Evolutionary conservation across 2,888 invertebrate species (phyloP).

Genomic region (Agrotis segetum): DNA sequence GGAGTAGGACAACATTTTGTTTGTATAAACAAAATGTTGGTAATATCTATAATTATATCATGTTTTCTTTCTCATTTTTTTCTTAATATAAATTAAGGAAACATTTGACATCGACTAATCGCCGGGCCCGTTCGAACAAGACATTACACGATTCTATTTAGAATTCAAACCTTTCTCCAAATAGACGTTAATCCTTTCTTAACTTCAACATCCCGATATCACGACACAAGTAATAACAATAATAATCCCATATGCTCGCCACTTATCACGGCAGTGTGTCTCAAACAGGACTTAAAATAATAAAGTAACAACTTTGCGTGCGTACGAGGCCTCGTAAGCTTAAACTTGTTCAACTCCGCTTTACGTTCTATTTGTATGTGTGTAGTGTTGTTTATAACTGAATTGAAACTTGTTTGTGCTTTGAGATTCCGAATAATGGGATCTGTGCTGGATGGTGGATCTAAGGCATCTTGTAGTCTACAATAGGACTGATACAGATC

Average conservation of each 20-base stretch:
- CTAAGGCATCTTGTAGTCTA: not conserved
- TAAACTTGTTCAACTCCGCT: slow-evolving; percentile 61
- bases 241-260: slow-evolving; percentile 37
- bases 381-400: slow-evolving; percentile 59
- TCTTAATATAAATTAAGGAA: not conserved
- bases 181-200: slow-evolving; percentile 42
- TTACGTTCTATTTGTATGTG: slow-evolving; percentile 45
- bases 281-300: slow-evolving; percentile 60
- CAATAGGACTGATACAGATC: not conserved
- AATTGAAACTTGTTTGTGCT: slow-evolving; percentile 50
- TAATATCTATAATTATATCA: not conserved
- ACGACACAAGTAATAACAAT: slow-evolving; percentile 33
- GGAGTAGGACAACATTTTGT: no score
- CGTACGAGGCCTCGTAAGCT: slow-evolving; percentile 55
- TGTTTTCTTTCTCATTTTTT: not conserved
- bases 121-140: not conserved
- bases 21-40: no score
- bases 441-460: slow-evolving; percentile 12
- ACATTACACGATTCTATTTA: slow-evolving; percentile 26
- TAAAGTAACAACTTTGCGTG: slow-evolving; percentile 64
- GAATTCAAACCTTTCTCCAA: slow-evolving; percentile 7
- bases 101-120: slow-evolving; percentile 7
- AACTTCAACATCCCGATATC: slow-evolving; percentile 42
- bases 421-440: slow-evolving; percentile 48
- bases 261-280: slow-evolving; percentile 44